Evolutionary conservation across 2,888 invertebrate genomes (phyloP), one percentile per base, ranked within the genome.

Genomic region (Pegoplata infirma): DNA sequence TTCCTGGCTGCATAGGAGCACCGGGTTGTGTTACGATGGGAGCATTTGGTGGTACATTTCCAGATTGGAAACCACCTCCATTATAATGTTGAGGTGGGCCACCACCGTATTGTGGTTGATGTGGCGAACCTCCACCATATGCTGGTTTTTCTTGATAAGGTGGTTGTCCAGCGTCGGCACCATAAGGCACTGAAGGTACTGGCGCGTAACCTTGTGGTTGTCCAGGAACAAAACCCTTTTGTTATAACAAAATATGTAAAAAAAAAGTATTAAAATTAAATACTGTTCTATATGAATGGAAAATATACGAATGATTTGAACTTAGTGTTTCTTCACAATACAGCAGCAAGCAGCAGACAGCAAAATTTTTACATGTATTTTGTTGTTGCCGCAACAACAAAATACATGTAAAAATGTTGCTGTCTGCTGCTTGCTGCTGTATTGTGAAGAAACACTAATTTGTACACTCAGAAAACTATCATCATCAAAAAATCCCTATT

Each of bases 101-200:
- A n/a, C n/a, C n/a, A n/a, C n/a, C n/a, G n/a, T n/a, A n/a, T n/a
- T n/a, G n/a, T n/a, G n/a, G n/a, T n/a, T n/a, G n/a, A n/a, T n/a
- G 76, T 12, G 74, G 81, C 14, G 66, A 80, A 0, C 81, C 79
- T 4, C 55, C 67, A 61, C 66, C 68, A 66, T n/a, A 55, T 12
- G 73, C 56, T 7, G 77, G 81, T 21, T 64, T 66, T 28, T 84
- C 23, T 66, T 80, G 75, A 17, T 84, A 82, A n/a, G 81, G 82
- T 0, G 80, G 67, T 40, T 75, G 80, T 6, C 16, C 53, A 3
- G 21, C 21, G 46, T 67, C 67, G 46, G n/a, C 84, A 36, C 84
- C 85, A 46, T 86, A 87, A 5, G 85, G 84, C 66, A 86, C 86
- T 84, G 83, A 88, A 49, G 88, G 86, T 84, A 91, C 87, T 86